Percentiles rank a stretch among this genome's conserved stretches.
phyloP scores from a whole-genome alignment of 2,888 invertebrate species.

The Encarsia formosa region DNA sequence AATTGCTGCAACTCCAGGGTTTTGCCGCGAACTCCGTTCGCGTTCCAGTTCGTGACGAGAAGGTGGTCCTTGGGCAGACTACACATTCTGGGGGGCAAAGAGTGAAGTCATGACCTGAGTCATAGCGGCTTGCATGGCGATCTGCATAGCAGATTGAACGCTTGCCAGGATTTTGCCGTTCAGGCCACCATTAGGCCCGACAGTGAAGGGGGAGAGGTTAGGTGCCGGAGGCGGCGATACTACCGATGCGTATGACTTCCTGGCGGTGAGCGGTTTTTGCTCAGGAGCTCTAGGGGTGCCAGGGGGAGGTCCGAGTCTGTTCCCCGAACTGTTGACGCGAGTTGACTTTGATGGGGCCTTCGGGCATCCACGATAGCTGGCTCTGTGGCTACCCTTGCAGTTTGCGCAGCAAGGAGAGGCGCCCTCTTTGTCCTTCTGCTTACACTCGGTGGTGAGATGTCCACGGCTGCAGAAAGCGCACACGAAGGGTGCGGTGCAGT shows the following conservation, averaged over 20 bases:
- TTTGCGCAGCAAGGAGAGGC: background rate
- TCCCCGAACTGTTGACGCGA: too few species aligned
- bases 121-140: too few species aligned
- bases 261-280: background rate
- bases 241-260: background rate
- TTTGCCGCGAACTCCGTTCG: too few species aligned
- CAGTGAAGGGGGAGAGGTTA: background rate
- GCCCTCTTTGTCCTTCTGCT: background rate
- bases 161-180: too few species aligned
- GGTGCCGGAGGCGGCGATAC: background rate
- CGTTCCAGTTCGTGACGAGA: too few species aligned
- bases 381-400: background rate
- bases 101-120: too few species aligned
- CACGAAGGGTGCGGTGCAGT: background rate
- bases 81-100: too few species aligned
- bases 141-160: too few species aligned
- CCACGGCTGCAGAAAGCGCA: background rate
- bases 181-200: background rate
- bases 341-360: background rate
- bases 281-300: too few species aligned
- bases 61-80: too few species aligned
- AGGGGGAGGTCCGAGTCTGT: too few species aligned
- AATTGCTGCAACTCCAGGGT: too few species aligned
- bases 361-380: background rate
- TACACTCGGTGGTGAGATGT: background rate